These are phyloP conservation scores for Proterorhinus semilunaris DNA, from an alignment of 2,113 vertebrate species.

Conservation along the genomic window DNA sequence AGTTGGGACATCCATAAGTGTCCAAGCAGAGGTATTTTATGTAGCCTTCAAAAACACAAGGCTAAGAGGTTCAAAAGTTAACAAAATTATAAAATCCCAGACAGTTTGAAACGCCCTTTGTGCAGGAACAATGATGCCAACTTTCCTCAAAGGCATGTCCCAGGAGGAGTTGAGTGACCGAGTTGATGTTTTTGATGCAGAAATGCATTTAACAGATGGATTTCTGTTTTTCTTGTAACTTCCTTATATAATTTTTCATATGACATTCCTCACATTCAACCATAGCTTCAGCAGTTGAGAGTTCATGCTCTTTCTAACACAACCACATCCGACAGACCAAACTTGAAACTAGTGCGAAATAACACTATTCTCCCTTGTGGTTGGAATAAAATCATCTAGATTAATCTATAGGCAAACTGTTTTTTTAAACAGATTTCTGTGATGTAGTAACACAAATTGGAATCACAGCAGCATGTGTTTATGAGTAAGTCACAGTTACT, in stretches of 20 bases:
- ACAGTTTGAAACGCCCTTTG: slow-evolving; percentile 30
- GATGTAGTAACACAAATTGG: too few relatives aligned
- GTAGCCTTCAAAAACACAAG: neutral
- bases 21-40: slow-evolving; percentile 7
- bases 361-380: too few relatives aligned
- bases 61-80: slow-evolving; percentile 2
- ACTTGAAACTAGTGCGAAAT: too few relatives aligned
- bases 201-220: slow-evolving; percentile 18
- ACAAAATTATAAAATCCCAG: slow-evolving; percentile 4
- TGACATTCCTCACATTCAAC: neutral
- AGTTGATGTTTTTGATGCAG: slow-evolving; percentile 4
- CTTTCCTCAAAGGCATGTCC: slow-evolving; percentile 33
- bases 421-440: too few relatives aligned
- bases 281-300: neutral
- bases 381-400: too few relatives aligned
- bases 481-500: neutral
- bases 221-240: neutral
- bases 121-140: slow-evolving; percentile 23
- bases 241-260: slow-evolving; percentile 12
- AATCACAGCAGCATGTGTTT: too few relatives aligned
- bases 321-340: too few relatives aligned
- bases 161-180: slow-evolving; percentile 23
- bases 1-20: slow-evolving; percentile 1
- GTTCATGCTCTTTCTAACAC: too few relatives aligned
- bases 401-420: too few relatives aligned